Conservation (phyloP, 2,888 invertebrate species). For the Ophion ellenae region DNA sequence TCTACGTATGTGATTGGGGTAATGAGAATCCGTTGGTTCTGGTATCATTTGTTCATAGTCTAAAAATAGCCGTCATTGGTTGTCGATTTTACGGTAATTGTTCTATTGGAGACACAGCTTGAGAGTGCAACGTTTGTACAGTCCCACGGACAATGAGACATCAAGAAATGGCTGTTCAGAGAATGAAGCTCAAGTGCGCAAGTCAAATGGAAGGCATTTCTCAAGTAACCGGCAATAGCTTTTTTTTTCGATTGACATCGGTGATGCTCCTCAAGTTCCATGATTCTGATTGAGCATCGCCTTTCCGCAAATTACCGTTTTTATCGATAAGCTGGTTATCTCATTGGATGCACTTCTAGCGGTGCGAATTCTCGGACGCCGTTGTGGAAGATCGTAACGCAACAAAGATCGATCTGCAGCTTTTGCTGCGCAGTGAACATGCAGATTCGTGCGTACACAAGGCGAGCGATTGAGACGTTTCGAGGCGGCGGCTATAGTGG, state of each 20-base stretch:
- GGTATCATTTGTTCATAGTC: background rate
- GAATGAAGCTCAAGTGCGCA: background rate
- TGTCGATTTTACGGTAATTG: background rate
- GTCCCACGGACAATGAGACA: background rate
- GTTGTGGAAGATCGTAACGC: slow-evolving; percentile 2
- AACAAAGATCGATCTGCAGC: slow-evolving; percentile 39
- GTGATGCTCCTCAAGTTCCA: background rate
- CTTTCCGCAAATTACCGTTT: background rate
- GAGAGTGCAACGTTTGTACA: background rate
- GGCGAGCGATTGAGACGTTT: slow-evolving; percentile 59
- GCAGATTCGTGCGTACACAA: slow-evolving; percentile 50
- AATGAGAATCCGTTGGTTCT: background rate
- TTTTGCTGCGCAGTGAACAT: slow-evolving; percentile 28
- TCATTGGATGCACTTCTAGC: background rate
- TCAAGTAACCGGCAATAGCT: background rate
- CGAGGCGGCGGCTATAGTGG: slow-evolving; percentile 26
- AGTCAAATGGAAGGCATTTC: background rate
- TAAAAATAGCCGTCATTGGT: background rate
- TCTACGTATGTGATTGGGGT: background rate
- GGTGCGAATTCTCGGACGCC: background rate
- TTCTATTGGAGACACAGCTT: background rate
- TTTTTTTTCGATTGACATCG: background rate
- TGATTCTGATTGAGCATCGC: background rate
- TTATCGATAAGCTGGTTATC: background rate
- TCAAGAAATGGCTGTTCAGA: background rate